phyloP scores from a whole-genome alignment of 2,113 vertebrate genomes.

The Microcebus griseorufus region DNA sequence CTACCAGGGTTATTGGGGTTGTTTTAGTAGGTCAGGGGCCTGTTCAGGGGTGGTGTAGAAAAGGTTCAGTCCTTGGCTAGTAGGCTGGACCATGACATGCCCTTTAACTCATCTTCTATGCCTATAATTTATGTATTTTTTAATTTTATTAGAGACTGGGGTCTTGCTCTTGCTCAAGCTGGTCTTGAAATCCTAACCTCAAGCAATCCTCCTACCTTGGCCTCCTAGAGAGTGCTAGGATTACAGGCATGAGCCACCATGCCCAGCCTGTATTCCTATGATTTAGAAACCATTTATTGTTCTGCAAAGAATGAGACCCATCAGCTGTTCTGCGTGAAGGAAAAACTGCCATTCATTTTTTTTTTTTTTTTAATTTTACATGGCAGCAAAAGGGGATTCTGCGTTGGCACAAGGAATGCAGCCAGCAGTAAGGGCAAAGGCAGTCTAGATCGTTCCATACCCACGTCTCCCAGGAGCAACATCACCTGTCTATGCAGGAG shows the following conservation, averaged over 20 bases:
- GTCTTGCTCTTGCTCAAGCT: no score
- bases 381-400: not conserved
- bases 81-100: not conserved
- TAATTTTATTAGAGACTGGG: no score
- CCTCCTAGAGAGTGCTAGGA: no score
- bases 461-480: no score
- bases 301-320: not conserved
- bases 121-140: no score
- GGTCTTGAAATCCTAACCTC: no score
- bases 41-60: not conserved
- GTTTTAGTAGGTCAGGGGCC: not conserved
- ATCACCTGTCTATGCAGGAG: fast-evolving
- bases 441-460: not conserved
- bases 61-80: not conserved
- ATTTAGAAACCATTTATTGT: not conserved
- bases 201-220: no score
- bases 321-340: not conserved
- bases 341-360: not conserved
- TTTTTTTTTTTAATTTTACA: not conserved
- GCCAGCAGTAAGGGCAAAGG: not conserved
- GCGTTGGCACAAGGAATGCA: not conserved
- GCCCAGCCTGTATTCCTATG: no score
- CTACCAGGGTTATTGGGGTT: not conserved
- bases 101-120: not conserved
- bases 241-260: no score